Evolutionary conservation across 2,888 invertebrate genomes (phyloP).

Genomic region (Mythimna lalbum): DNA sequence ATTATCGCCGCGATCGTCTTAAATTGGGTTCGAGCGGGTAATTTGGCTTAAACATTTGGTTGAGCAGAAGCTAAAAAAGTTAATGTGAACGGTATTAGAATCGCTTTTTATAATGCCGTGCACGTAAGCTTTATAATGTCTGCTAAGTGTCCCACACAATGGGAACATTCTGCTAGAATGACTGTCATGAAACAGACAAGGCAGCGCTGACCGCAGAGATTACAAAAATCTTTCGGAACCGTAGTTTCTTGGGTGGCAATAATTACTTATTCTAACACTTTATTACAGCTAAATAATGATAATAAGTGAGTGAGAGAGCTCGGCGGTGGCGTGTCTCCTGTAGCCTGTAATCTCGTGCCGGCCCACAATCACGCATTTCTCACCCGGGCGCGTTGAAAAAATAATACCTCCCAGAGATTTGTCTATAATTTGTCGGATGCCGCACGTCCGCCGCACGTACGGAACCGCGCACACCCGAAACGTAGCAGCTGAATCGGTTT

Average conservation of each 20-base stretch:
- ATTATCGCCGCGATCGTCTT: conserved; percentile 76
- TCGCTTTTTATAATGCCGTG: conserved; percentile 65
- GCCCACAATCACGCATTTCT: conserved; percentile 90
- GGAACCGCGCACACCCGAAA: conserved; percentile 62
- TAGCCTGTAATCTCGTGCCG: conserved; percentile 88
- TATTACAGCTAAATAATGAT: conserved; percentile 88
- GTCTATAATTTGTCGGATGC: conserved; percentile 89
- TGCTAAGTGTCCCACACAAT: conserved; percentile 59
- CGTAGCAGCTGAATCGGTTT: conserved; percentile 76
- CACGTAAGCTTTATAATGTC: conserved; percentile 65
- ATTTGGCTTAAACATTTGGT: conserved; percentile 73
- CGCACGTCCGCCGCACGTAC: conserved; percentile 73
- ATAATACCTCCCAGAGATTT: conserved; percentile 88
- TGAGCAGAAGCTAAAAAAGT: conserved; percentile 75
- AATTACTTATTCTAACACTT: conserved; percentile 86
- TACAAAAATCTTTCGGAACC: conserved; percentile 47
- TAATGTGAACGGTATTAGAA: conserved; percentile 71
- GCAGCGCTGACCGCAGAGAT: conserved; percentile 58
- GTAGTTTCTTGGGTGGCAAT: conserved; percentile 82
- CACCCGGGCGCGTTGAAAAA: conserved; percentile 90
- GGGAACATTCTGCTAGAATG: conserved; percentile 51
- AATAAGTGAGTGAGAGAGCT: conserved; percentile 85
- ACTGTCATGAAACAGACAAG: conserved; percentile 45
- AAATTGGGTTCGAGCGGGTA: conserved; percentile 74
- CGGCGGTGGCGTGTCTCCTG: conserved; percentile 86